A percentile compares a stretch with the other conserved stretches of the same genome.
Conservation (phyloP, 2,797 vertebrate species). For the Coregonus sp. region DNA sequence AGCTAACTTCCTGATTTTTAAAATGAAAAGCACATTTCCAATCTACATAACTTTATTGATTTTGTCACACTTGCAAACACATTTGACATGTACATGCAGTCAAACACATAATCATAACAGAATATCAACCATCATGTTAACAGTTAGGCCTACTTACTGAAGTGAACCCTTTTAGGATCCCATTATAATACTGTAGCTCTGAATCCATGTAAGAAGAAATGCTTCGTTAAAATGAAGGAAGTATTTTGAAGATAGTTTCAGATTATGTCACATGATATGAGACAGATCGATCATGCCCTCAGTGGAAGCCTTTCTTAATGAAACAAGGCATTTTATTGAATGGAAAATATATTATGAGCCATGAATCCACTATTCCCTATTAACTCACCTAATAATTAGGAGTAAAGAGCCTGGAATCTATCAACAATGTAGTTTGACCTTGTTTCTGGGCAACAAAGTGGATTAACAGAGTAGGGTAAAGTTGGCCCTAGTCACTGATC, state of each 20-base stretch:
- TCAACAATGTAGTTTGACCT: not conserved
- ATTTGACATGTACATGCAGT: too few species aligned
- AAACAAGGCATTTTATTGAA: not conserved
- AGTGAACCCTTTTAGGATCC: too few species aligned
- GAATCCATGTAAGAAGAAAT: not conserved
- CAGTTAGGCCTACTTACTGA: too few species aligned
- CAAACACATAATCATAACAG: too few species aligned
- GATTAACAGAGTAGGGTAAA: not conserved
- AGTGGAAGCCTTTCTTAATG: too few species aligned
- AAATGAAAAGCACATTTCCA: too few species aligned
- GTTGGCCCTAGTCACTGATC: too few species aligned
- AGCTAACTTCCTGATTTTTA: too few species aligned
- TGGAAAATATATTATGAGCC: not conserved
- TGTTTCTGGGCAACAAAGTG: not conserved
- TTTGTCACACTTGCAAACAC: too few species aligned
- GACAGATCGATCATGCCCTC: not conserved
- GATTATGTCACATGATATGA: not conserved
- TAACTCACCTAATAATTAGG: not conserved
- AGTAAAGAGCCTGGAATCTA: not conserved
- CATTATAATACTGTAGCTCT: not conserved
- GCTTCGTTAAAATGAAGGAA: not conserved
- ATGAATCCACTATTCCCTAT: too few species aligned
- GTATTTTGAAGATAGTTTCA: not conserved
- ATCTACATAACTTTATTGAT: too few species aligned
- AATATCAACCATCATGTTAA: too few species aligned